Conservation (phyloP, 1,140 invertebrate genomes). For the Eriocheir sinensis region DNA sequence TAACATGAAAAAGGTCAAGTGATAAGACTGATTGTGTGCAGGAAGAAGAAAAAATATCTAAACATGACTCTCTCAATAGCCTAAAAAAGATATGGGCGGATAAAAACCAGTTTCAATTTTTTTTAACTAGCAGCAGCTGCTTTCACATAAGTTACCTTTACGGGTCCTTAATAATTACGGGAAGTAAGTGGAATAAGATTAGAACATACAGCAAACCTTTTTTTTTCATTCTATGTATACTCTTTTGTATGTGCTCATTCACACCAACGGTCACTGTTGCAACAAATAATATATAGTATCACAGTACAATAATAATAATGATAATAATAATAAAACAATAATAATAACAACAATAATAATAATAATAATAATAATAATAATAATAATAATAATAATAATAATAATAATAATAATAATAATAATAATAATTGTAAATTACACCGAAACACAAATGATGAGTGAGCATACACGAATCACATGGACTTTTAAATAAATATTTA, state of each 20-base stretch:
- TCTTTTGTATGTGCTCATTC: background rate
- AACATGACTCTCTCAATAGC: too few relatives aligned
- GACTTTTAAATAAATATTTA: too few relatives aligned
- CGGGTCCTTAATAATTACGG: background rate
- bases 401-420: conserved; percentile 28
- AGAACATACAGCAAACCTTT: background rate
- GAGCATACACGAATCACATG: background rate
- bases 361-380: conserved; percentile 28
- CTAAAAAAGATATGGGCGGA: background rate
- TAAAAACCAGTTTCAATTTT: background rate
- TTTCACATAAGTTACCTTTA: background rate
- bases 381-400: too few relatives aligned
- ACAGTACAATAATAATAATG: conserved; percentile 26
- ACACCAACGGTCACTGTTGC: background rate
- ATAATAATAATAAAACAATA: conserved; percentile 1
- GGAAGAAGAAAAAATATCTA: too few relatives aligned
- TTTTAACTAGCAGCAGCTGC: too few relatives aligned
- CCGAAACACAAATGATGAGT: too few relatives aligned
- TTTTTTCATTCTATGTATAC: background rate
- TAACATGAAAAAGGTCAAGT: too few relatives aligned
- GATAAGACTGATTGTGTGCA: too few relatives aligned
- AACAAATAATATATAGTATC: background rate
- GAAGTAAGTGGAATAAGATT: background rate
- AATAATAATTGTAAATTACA: too few relatives aligned
- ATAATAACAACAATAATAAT: background rate